phyloP scores from a whole-genome alignment of 2,113 vertebrate genomes.

The Varanus komodoensis region DNA sequence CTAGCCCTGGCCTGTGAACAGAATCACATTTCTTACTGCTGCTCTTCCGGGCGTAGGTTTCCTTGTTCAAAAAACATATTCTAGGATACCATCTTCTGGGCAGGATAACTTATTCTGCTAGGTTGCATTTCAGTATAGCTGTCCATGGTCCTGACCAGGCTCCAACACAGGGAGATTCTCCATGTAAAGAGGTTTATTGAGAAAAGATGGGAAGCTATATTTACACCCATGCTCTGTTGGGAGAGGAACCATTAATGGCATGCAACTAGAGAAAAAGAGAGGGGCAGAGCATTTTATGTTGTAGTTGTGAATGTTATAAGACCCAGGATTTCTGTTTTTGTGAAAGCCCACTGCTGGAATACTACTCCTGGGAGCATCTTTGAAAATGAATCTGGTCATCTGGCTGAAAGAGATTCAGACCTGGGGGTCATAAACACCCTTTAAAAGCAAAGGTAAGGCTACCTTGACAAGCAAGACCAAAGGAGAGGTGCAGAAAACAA shows the following conservation, averaged over 20 bases:
- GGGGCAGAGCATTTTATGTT: background rate
- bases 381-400: no score
- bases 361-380: no score
- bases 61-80: no score
- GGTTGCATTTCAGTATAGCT: background rate
- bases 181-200: background rate
- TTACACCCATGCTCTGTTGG: background rate
- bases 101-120: background rate
- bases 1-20: no score
- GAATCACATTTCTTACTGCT: background rate
- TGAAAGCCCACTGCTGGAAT: background rate
- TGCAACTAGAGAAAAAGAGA: no score
- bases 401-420: no score
- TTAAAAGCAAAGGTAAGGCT: background rate
- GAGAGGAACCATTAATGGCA: background rate
- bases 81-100: background rate
- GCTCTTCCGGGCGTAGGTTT: background rate
- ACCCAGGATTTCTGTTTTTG: background rate
- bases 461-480: background rate
- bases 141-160: background rate
- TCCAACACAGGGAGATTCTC: background rate
- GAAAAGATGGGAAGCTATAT: background rate
- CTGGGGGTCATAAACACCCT: no score
- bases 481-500: background rate
- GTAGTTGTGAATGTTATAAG: background rate